Percentiles rank a stretch among this genome's conserved stretches.
Conservation (phyloP, 2,888 invertebrate species). For the Mamestra brassicae region DNA sequence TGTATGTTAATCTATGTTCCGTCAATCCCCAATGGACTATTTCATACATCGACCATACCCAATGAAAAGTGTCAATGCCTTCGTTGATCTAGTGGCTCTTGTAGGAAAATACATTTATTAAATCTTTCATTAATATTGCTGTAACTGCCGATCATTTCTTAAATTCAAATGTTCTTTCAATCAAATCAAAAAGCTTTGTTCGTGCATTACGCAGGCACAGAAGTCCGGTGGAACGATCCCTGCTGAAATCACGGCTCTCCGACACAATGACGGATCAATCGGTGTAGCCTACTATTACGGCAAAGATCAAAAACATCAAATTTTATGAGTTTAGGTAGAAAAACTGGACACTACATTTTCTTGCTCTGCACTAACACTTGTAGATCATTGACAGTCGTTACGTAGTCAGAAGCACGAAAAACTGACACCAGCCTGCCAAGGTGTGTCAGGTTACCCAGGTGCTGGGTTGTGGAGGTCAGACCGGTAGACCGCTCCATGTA, state of each 20-base stretch:
- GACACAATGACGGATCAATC: slow-evolving; percentile 80
- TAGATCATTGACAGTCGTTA: too few species aligned
- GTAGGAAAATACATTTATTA: not conserved
- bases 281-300: slow-evolving; percentile 66
- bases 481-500: too few species aligned
- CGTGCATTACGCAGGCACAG: slow-evolving; percentile 36
- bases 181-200: slow-evolving; percentile 24
- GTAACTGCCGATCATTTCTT: slow-evolving; percentile 1
- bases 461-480: too few species aligned
- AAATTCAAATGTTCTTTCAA: slow-evolving; percentile 30
- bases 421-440: too few species aligned
- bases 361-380: too few species aligned
- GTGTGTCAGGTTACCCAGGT: too few species aligned
- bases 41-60: not conserved
- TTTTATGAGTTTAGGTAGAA: slow-evolving; percentile 17
- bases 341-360: too few species aligned
- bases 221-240: slow-evolving; percentile 72
- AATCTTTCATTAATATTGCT: not conserved
- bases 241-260: slow-evolving; percentile 78
- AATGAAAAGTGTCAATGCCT: not conserved
- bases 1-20: too few species aligned
- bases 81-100: not conserved
- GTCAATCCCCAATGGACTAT: too few species aligned
- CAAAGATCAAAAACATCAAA: slow-evolving; percentile 46
- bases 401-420: too few species aligned